Evolutionary conservation across 53 echinoderm and acorn worm species (phyloP), one percentile per base, ranked within the genome.

Genomic region (Patiria pectinifera): DNA sequence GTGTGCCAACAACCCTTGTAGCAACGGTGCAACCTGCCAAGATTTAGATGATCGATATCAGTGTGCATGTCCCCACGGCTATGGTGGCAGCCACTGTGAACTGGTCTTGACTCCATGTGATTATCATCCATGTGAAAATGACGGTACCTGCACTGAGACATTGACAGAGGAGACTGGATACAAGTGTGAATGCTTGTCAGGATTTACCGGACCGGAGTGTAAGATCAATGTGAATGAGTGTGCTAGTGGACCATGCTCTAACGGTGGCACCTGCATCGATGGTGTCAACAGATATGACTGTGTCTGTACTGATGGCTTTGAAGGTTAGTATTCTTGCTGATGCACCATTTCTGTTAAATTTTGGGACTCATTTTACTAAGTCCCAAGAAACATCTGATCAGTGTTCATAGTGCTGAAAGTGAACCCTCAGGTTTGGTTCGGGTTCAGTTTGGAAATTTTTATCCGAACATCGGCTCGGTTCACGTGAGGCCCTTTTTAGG

Each of bases 1-100:
- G n/a, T 94, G 95, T 14, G 92, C 86, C 24, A 72, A 25, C 26
- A 87, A 94, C 83, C 96, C 96, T 18, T 96, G 96, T 72, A 93
- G 83, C 14, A 91, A 94, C 82, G 88, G 84, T 11, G 85, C 94
- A 4, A 93, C 86, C 0, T 96, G 96, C 77, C 72, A 94, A n/a
- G 95, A 96, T 78, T 76, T 86, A 6, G 88, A 89, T 49, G 92
- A 93, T 24, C 75, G 75, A 25, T 96, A 95, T 89, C 76, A 89
- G 14, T 95, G 96, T 93, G 66, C 90, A 49, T 96, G 96, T 71
- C 87, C 47, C 18, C 69, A 86, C 2, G 96, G 96, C 24, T 92
- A 82, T 63, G 91, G 94, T 69, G 95, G 96, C 14, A 59, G 92
- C 13, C 24, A 74, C 19, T 74, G 74, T 24, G 74, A 74, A 10